Percentiles rank a stretch among this genome's conserved stretches.
Conservation (phyloP, 2,888 invertebrate species). For the Xanthia icteritia region DNA sequence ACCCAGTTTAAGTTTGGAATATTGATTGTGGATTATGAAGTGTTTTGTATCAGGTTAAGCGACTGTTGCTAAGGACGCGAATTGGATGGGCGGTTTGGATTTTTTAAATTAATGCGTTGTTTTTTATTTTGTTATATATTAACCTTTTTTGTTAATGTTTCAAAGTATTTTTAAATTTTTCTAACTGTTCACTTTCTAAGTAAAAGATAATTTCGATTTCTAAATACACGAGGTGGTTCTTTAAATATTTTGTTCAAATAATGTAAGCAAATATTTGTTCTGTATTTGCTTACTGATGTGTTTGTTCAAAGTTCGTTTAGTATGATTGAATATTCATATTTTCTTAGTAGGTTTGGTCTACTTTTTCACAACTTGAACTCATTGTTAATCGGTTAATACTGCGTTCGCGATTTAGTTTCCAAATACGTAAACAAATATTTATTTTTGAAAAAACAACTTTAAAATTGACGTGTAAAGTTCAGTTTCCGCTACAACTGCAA, state of each 20-base stretch:
- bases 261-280: constrained; percentile 36
- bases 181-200: constrained; percentile 22
- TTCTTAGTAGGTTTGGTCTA: too few relatives aligned
- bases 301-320: constrained; percentile 7
- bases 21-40: constrained; percentile 54
- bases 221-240: constrained; percentile 14
- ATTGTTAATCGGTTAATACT: too few relatives aligned
- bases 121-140: neutral
- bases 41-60: constrained; percentile 32
- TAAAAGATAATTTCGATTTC: constrained; percentile 24
- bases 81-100: neutral
- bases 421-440: too few relatives aligned
- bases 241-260: constrained; percentile 49
- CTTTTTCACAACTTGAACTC: too few relatives aligned
- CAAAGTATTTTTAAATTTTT: neutral
- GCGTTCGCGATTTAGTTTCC: too few relatives aligned
- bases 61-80: neutral
- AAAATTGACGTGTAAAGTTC: too few relatives aligned
- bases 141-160: neutral
- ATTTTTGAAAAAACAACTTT: too few relatives aligned
- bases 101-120: neutral
- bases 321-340: constrained; percentile 39
- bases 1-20: constrained; percentile 66
- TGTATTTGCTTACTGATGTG: neutral
- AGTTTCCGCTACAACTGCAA: too few relatives aligned